Evolutionary conservation across 1,140 invertebrate species (phyloP).

Genomic region (Microplitis demolitor): DNA sequence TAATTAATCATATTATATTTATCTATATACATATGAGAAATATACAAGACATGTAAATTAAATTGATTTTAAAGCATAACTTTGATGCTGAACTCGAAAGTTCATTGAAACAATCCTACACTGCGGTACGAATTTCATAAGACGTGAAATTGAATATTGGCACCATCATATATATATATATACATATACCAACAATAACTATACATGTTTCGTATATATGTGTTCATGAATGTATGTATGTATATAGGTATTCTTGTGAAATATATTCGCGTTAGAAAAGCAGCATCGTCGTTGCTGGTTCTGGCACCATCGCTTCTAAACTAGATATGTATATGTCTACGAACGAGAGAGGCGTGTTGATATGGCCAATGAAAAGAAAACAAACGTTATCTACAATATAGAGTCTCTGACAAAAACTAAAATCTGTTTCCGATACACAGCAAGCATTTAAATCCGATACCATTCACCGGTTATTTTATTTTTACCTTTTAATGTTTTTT

Average conservation of each 20-base stretch:
- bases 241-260: not conserved
- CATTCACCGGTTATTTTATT: slow-evolving; percentile 24
- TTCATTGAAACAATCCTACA: not conserved
- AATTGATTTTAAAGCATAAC: too few relatives aligned
- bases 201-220: not conserved
- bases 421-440: slow-evolving; percentile 42
- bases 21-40: too few relatives aligned
- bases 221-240: too few relatives aligned
- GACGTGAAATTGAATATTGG: slow-evolving; percentile 10
- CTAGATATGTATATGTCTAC: not conserved
- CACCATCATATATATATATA: not conserved
- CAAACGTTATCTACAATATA: slow-evolving; percentile 7
- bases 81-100: not conserved
- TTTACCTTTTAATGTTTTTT: slow-evolving; percentile 21
- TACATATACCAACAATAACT: not conserved
- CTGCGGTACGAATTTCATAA: not conserved
- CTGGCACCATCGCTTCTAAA: not conserved
- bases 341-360: slow-evolving; percentile 3
- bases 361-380: slow-evolving; percentile 18
- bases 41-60: too few relatives aligned
- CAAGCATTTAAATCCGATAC: slow-evolving; percentile 39
- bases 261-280: not conserved
- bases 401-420: slow-evolving; percentile 33
- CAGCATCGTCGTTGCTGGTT: too few relatives aligned
- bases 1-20: too few relatives aligned